Conservation (phyloP, 2,888 invertebrate species). For the Drosophila birchii region DNA sequence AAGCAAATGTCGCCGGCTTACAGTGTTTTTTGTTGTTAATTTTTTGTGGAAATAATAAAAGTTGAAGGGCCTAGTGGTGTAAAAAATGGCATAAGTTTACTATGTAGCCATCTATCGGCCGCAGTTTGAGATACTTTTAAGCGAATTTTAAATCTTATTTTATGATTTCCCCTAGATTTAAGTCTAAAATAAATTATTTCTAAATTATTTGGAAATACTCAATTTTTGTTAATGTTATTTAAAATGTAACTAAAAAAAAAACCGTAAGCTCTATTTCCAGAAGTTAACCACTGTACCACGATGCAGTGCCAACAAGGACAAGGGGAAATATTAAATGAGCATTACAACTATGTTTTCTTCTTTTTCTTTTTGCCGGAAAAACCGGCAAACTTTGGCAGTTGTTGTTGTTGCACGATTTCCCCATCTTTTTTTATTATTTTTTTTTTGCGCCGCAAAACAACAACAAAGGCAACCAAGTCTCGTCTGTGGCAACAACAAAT, state of each 20-base stretch:
- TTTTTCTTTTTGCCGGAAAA: conserved; percentile 18
- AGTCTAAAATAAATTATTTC: too few relatives aligned
- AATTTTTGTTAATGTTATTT: too few relatives aligned
- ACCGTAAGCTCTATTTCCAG: too few relatives aligned
- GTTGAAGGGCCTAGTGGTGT: background rate
- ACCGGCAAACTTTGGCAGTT: conserved; percentile 26
- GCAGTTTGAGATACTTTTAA: too few relatives aligned
- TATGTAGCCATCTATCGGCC: too few relatives aligned
- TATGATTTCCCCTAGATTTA: too few relatives aligned
- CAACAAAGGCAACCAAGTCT: conserved; percentile 32
- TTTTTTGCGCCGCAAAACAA: conserved; percentile 23
- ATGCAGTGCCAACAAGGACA: conserved; percentile 6
- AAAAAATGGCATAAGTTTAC: background rate
- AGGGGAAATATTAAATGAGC: conserved; percentile 39
- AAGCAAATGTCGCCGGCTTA: conserved; percentile 23
- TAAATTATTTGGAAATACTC: background rate
- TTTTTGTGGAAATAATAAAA: background rate
- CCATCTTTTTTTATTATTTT: background rate
- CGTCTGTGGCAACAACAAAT: conserved; percentile 40
- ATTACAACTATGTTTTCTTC: conserved; percentile 37
- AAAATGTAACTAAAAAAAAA: too few relatives aligned
- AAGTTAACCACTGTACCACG: conserved; percentile 10
- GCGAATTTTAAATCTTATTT: too few relatives aligned
- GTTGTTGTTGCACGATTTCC: conserved; percentile 8
- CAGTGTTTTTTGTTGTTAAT: conserved; percentile 4